Evolutionary conservation across 2,113 vertebrate species (phyloP), one percentile per base, ranked within the genome.

Genomic region (Podocnemis expansa): DNA sequence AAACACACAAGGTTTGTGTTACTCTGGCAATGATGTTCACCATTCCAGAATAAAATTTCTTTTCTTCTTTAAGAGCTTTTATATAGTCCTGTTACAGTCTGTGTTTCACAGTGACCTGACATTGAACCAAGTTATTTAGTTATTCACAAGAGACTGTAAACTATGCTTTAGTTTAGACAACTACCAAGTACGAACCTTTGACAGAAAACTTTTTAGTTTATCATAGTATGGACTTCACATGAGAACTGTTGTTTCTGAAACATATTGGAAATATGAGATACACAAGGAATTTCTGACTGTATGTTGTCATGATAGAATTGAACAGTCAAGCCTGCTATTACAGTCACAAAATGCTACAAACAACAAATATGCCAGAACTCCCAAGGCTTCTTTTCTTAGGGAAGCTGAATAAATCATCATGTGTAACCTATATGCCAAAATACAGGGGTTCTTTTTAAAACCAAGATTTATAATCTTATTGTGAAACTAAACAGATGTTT

Each of bases 1-100:
- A 98, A 98, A 98, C 98, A 98, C 97, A 96, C 97, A 97, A 97
- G 97, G 98, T 97, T 98, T 98, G 97, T 95, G 98, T 98, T 98
- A 97, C 98, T 98, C 97, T 97, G 97, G 98, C 97, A 98, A 98
- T 96, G 52, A 95, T 97, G 96, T 93, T 96, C 95, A 93, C 96
- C 88, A 97, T 98, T 98, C 97, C 97, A 98, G 98, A 98, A 97
- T 94, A 96, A 97, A 78, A 60, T 96, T 95, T 96, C 97, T 97
- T 94, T 91, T 86, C 94, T 97, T 97, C 95, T 93, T 97, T 97
- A 84, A 93, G 97, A 97, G 96, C 84, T 96, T 98, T 97, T 96
- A 97, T 97, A 90, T 98, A 97, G 98, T 97, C 96, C 96, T 97
- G 91, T 97, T 97, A 91, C 96, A 97, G 96, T 96, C 96, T 97